Percentiles rank a stretch among this genome's conserved stretches.
These are phyloP conservation scores for Coryphaenoides rupestris DNA, from an alignment of 2,113 vertebrate genomes.

Conservation along the genomic window DNA sequence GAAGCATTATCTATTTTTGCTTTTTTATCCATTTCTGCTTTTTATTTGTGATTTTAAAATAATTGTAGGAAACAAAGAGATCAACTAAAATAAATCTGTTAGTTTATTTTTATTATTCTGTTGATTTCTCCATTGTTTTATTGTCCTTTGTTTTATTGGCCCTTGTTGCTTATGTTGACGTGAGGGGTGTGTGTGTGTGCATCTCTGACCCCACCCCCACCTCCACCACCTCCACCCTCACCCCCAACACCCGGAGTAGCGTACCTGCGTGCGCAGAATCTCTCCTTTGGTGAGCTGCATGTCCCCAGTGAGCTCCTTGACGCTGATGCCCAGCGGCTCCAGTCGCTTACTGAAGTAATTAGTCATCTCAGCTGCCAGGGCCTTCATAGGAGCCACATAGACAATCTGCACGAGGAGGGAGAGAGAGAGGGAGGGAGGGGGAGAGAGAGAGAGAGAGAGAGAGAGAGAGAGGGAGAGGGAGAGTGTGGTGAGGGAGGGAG, in stretches of 20 bases:
- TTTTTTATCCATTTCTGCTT: no score
- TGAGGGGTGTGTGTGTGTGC: constrained; percentile 1
- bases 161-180: background rate
- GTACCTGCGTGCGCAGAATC: constrained; percentile 95
- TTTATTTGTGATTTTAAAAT: no score
- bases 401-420: constrained; percentile 80
- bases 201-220: no score
- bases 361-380: constrained; percentile 98
- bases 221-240: no score
- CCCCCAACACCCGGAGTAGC: no score
- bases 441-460: constrained; percentile 8
- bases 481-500: background rate
- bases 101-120: no score
- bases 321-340: constrained; percentile 86
- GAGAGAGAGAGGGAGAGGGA: constrained; percentile 35
- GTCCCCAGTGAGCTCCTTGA: constrained; percentile 95
- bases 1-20: no score
- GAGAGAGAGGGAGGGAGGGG: constrained; percentile 1
- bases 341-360: constrained; percentile 96
- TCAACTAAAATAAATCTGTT: no score
- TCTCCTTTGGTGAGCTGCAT: constrained; percentile 98
- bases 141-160: no score
- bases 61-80: no score
- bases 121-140: no score
- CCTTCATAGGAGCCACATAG: constrained; percentile 98